Evolutionary conservation across 2,113 vertebrate species (phyloP).

Genomic region (Proterorhinus semilunaris): DNA sequence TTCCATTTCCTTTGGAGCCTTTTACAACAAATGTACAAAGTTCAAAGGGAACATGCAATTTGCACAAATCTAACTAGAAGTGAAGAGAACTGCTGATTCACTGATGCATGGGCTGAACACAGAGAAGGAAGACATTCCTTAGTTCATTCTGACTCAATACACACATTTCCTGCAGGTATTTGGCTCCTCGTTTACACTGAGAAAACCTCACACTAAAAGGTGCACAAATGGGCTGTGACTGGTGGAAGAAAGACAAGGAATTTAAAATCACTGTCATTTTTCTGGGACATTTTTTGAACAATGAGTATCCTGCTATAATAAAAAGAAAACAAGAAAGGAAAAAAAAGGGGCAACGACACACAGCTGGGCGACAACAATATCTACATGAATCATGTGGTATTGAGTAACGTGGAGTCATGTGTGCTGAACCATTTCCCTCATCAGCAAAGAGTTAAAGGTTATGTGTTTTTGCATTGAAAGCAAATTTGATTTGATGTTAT

Average conservation of each 20-base stretch:
- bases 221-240: conserved; percentile 24
- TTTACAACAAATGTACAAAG: conserved; percentile 7
- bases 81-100: conserved; percentile 5
- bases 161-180: conserved; percentile 29
- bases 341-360: conserved; percentile 23
- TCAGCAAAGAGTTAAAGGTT: not conserved
- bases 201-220: conserved; percentile 37
- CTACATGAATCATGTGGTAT: conserved; percentile 10
- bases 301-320: conserved; percentile 42
- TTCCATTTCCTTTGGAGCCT: conserved; percentile 2
- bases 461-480: too few relatives aligned
- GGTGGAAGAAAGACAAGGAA: conserved; percentile 34
- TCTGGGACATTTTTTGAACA: conserved; percentile 32
- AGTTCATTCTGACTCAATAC: conserved; percentile 26
- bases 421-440: not conserved
- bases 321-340: conserved; percentile 9
- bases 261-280: conserved; percentile 56
- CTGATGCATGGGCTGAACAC: conserved; percentile 7
- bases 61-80: not conserved
- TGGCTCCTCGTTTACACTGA: conserved; percentile 21
- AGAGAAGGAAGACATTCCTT: conserved; percentile 16
- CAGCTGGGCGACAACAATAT: conserved; percentile 37
- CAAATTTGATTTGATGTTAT: too few relatives aligned
- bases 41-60: not conserved
- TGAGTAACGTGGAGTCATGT: not conserved